Base-by-base conservation (phyloP, 2,113 vertebrate genomes). In the Mesocricetus auratus region DNA sequence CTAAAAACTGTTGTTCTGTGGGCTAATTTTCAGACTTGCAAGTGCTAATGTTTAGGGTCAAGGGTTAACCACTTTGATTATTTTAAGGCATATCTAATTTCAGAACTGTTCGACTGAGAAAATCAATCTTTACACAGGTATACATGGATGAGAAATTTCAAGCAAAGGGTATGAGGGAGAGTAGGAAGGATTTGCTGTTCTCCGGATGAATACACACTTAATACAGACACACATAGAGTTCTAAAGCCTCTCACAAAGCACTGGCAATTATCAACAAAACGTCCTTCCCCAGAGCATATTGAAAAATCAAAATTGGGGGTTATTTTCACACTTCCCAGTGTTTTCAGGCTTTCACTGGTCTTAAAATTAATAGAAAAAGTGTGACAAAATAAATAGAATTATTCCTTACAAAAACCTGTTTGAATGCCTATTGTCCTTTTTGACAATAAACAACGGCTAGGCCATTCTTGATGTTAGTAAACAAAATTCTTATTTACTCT, bases 261-360 rank as follows among this genome's bases (percentile, higher is more conserved):
- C 47, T 89, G 89, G 88, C 93, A 97, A 94, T 96, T 97, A 97
- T 95, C 95, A n/a, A 86, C 68, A 97, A 97, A 93, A 97, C 90
- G 83, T 81, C 39, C 92, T 96, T 96, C 90, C 92, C 73, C 64
- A 86, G 90, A 96, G 56, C 79, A 93, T 96, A 97, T 93, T 97
- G 94, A 96, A 97, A 96, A 97, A 87, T 94, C 79, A 95, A 91
- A 96, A 97, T 96, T 97, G 81, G 85, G 93, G 68, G 39, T 89
- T 97, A 94, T 97, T 97, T 97, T 95, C 90, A 91, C 64, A 93
- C 88, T 93, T 86, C 68, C 92, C 71, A 92, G 64, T 93, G 90
- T 97, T 96, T 93, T 91, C 89, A 90, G 81, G 81, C 90, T 96
- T 96, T 96, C 85, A 73, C 66, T 93, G 71, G 39, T 74, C 93